These are phyloP conservation scores for Oncopodura yosiiana DNA, from an alignment of 1,140 invertebrate genomes.

Conservation along the genomic window DNA sequence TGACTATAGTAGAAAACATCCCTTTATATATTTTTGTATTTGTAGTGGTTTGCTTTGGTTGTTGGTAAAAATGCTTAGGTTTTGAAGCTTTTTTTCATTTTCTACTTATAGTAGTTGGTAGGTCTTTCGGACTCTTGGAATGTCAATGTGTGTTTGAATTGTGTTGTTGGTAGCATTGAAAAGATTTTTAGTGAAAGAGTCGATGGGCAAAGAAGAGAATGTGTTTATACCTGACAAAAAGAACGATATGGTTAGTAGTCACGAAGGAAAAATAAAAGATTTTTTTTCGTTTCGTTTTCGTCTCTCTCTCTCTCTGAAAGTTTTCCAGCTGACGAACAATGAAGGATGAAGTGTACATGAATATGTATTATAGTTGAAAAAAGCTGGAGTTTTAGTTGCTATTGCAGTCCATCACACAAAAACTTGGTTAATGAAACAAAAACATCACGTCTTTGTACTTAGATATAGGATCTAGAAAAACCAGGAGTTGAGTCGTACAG, in stretches of 20 bases:
- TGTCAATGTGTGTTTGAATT: too few relatives aligned
- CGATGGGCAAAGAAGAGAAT: too few relatives aligned
- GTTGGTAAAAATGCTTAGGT: conserved; percentile 4
- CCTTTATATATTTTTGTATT: too few relatives aligned
- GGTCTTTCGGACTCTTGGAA: too few relatives aligned
- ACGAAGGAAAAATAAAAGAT: conserved; percentile 20
- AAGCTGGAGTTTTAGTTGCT: background rate
- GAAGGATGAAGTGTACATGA: conserved; percentile 3
- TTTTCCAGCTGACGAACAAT: conserved; percentile 19
- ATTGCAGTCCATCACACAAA: conserved; percentile 3
- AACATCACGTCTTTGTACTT: conserved; percentile 19
- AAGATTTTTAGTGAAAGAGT: background rate
- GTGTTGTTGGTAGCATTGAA: conserved; percentile 4
- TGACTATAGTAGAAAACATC: too few relatives aligned
- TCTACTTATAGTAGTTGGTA: too few relatives aligned
- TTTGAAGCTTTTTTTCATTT: too few relatives aligned
- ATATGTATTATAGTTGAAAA: too few relatives aligned
- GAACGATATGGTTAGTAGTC: conserved; percentile 20
- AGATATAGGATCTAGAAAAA: background rate
- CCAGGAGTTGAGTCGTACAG: background rate
- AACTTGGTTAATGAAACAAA: conserved; percentile 25
- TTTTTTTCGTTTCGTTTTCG: conserved; percentile 1
- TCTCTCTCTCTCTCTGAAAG: background rate
- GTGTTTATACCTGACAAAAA: too few relatives aligned
- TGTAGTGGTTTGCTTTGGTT: conserved; percentile 2